A percentile compares a stretch with the other conserved stretches of the same genome.
phyloP scores from a whole-genome alignment of 2,113 vertebrate species.

The Heptranchias perlo region DNA sequence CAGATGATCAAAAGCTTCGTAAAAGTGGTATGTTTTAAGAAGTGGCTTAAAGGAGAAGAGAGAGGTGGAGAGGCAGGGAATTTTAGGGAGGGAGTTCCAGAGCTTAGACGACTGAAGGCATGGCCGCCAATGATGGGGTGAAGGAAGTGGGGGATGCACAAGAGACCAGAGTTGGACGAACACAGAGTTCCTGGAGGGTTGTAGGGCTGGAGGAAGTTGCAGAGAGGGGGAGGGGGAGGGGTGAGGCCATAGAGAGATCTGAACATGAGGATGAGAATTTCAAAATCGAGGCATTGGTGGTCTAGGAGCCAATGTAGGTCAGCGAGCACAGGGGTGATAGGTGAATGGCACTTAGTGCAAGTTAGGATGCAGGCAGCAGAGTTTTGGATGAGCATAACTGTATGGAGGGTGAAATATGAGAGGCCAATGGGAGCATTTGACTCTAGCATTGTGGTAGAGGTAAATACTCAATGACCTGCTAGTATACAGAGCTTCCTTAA shows the following conservation, averaged over 20 bases:
- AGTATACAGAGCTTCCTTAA: background rate
- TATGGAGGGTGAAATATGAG: background rate
- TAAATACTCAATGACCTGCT: background rate
- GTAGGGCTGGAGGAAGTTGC: too few relatives aligned
- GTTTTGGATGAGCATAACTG: background rate
- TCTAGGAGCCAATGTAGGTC: too few relatives aligned
- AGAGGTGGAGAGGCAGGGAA: background rate
- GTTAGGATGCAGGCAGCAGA: too few relatives aligned
- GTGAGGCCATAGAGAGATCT: too few relatives aligned
- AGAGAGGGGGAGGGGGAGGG: too few relatives aligned
- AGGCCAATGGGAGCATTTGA: background rate
- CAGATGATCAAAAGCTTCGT: too few relatives aligned
- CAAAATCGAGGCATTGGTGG: too few relatives aligned
- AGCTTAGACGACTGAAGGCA: background rate
- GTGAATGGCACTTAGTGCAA: too few relatives aligned
- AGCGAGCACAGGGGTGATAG: too few relatives aligned
- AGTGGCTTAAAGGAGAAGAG: background rate
- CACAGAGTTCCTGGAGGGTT: too few relatives aligned
- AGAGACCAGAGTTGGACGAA: background rate
- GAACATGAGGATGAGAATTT: too few relatives aligned
- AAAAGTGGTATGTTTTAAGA: too few relatives aligned
- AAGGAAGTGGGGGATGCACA: background rate
- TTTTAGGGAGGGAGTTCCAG: background rate
- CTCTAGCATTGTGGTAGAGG: background rate
- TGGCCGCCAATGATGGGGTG: background rate